Conservation (phyloP, 2,797 vertebrate genomes). For the Scomberomorus guttatus region DNA sequence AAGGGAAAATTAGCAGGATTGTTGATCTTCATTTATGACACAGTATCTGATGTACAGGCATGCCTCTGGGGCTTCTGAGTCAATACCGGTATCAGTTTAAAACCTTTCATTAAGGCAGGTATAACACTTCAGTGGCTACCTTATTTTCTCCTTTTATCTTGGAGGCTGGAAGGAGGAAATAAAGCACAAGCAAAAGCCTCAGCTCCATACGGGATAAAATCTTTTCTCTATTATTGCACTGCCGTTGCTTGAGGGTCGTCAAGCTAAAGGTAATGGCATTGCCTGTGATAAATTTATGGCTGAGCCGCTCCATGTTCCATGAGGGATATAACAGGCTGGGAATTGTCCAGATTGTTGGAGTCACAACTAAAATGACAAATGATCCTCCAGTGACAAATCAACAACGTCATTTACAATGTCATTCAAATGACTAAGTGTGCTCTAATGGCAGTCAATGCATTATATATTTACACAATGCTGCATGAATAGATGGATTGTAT, state of each 20-base stretch:
- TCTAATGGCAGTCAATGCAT: slow-evolving; percentile 45
- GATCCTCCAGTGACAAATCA: slow-evolving; percentile 75
- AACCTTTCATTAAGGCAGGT: slow-evolving; percentile 78
- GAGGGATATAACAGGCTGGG: slow-evolving; percentile 73
- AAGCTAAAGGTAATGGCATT: slow-evolving; percentile 83
- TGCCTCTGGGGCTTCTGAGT: slow-evolving; percentile 60
- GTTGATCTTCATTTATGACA: slow-evolving; percentile 77
- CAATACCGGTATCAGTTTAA: slow-evolving; percentile 75
- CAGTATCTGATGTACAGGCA: slow-evolving; percentile 59
- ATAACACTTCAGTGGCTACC: slow-evolving; percentile 75
- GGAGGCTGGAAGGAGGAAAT: slow-evolving; percentile 79
- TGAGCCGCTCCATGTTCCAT: slow-evolving; percentile 70
- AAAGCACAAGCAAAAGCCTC: slow-evolving; percentile 79
- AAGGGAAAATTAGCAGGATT: slow-evolving; percentile 49
- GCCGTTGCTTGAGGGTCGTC: slow-evolving; percentile 81
- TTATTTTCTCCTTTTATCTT: slow-evolving; percentile 81
- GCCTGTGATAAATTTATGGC: slow-evolving; percentile 84
- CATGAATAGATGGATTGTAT: slow-evolving; percentile 2
- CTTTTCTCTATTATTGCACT: slow-evolving; percentile 87
- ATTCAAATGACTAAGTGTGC: slow-evolving; percentile 69
- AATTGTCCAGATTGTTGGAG: slow-evolving; percentile 78
- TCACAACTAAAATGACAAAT: slow-evolving; percentile 79
- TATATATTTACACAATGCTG: slow-evolving; percentile 60
- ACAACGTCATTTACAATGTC: slow-evolving; percentile 71
- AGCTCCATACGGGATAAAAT: slow-evolving; percentile 84